Conservation (phyloP, 2,888 invertebrate genomes). For the Myathropa florea region DNA sequence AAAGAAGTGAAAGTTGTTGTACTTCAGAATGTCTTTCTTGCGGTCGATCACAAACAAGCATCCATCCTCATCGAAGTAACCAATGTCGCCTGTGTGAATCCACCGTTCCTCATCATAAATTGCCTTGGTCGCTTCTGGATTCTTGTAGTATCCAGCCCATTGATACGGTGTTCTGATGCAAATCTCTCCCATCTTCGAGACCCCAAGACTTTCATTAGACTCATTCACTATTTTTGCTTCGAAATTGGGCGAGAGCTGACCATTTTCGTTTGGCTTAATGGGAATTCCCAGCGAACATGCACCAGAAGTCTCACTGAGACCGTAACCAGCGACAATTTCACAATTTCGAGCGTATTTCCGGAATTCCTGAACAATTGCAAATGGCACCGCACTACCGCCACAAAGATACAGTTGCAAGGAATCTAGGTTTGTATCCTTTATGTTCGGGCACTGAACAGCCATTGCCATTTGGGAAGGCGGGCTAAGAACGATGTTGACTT, state of each 20-base stretch:
- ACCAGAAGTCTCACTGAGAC: slow-evolving; percentile 71
- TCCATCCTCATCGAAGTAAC: slow-evolving; percentile 72
- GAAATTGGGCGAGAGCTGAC: slow-evolving; percentile 51
- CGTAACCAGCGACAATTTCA: slow-evolving; percentile 67
- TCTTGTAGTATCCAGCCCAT: slow-evolving; percentile 71
- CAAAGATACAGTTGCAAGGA: slow-evolving; percentile 62
- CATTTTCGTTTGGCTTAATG: slow-evolving; percentile 58
- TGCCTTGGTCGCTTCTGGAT: slow-evolving; percentile 46
- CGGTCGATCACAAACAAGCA: slow-evolving; percentile 71
- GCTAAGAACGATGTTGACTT: slow-evolving; percentile 55
- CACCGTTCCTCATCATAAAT: slow-evolving; percentile 70
- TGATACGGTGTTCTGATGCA: slow-evolving; percentile 40
- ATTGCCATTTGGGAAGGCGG: slow-evolving; percentile 73
- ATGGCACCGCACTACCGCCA: slow-evolving; percentile 71
- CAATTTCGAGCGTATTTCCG: slow-evolving; percentile 51
- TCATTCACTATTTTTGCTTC: slow-evolving; percentile 72
- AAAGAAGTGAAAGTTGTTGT: slow-evolving; percentile 70
- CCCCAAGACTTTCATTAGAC: slow-evolving; percentile 40
- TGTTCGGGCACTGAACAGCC: slow-evolving; percentile 57
- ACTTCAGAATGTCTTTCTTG: slow-evolving; percentile 73
- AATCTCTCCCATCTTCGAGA: slow-evolving; percentile 70
- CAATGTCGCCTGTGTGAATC: slow-evolving; percentile 73
- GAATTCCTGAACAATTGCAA: slow-evolving; percentile 59
- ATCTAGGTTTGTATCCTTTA: slow-evolving; percentile 57
- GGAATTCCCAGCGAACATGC: slow-evolving; percentile 15